These are phyloP conservation scores for Spilogale gracilis DNA, from an alignment of 2,113 vertebrate genomes.

Conservation along the genomic window DNA sequence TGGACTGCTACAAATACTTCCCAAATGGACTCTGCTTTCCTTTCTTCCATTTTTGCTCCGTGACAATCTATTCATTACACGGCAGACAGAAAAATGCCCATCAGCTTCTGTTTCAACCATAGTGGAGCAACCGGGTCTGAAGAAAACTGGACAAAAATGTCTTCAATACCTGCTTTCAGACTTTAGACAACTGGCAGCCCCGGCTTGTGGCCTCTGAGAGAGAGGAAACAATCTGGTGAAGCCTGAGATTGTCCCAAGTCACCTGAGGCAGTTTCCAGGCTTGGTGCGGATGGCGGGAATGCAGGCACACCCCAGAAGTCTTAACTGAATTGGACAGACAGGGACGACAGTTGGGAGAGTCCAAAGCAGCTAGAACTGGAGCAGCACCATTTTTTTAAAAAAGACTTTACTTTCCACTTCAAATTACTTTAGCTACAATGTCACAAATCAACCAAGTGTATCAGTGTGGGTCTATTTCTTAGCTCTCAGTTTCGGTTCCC, in stretches of 20 bases:
- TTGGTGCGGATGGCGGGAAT: neutral
- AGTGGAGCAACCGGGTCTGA: neutral
- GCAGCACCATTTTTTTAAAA: neutral
- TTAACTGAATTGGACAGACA: neutral
- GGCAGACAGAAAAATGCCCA: neutral
- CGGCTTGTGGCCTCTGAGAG: neutral
- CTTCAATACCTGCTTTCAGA: neutral
- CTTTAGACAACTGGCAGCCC: neutral
- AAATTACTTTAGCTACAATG: neutral
- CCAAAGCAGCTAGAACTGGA: neutral
- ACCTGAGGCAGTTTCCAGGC: neutral
- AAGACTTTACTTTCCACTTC: neutral
- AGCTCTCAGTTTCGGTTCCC: neutral
- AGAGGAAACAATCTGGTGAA: neutral
- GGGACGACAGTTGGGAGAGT: neutral
- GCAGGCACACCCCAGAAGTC: neutral
- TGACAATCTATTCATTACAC: neutral
- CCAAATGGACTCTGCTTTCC: neutral
- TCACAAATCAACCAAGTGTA: neutral
- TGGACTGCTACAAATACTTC: neutral
- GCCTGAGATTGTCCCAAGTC: neutral
- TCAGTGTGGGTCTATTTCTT: neutral
- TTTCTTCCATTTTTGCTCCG: slow-evolving; percentile 20
- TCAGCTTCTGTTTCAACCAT: neutral
- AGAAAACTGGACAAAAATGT: slow-evolving; percentile 5